A percentile compares a stretch with the other conserved stretches of the same genome.
Conservation (phyloP, 2,888 invertebrate species). For the Monochamus alternatus region DNA sequence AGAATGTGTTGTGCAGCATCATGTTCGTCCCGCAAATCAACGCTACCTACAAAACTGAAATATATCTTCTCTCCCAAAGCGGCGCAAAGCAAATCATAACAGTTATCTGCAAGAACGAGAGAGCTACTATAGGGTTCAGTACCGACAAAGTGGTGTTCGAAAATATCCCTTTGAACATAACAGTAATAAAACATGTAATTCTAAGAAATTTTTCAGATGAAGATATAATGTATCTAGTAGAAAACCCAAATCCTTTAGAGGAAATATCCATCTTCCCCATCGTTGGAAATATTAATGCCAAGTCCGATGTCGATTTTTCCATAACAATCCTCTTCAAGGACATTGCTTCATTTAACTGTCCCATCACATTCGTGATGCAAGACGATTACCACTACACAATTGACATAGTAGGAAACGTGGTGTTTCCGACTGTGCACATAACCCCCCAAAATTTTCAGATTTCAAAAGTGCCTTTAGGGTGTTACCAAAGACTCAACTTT, state of each 20-base stretch:
- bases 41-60: constrained; percentile 59
- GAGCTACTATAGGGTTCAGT: constrained; percentile 47
- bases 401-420: constrained; percentile 71
- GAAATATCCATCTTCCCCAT: constrained; percentile 57
- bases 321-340: constrained; percentile 52
- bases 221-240: constrained; percentile 51
- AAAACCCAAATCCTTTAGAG: constrained; percentile 52
- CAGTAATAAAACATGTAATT: constrained; percentile 50
- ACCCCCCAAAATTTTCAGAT: constrained; percentile 73
- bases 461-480: constrained; percentile 69
- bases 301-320: constrained; percentile 55
- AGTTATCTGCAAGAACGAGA: constrained; percentile 42
- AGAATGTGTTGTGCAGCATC: constrained; percentile 71
- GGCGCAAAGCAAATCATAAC: constrained; percentile 59
- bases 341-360: constrained; percentile 50
- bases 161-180: constrained; percentile 67
- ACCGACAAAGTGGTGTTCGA: constrained; percentile 58
- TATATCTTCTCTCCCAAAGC: constrained; percentile 64
- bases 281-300: constrained; percentile 54
- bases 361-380: constrained; percentile 47
- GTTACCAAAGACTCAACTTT: constrained; percentile 62
- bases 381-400: constrained; percentile 68
- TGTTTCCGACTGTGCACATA: constrained; percentile 72
- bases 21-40: constrained; percentile 59
- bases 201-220: constrained; percentile 56